Base-by-base conservation (phyloP, 2,797 vertebrate genomes). In the Coccyzus lansbergi region DNA sequence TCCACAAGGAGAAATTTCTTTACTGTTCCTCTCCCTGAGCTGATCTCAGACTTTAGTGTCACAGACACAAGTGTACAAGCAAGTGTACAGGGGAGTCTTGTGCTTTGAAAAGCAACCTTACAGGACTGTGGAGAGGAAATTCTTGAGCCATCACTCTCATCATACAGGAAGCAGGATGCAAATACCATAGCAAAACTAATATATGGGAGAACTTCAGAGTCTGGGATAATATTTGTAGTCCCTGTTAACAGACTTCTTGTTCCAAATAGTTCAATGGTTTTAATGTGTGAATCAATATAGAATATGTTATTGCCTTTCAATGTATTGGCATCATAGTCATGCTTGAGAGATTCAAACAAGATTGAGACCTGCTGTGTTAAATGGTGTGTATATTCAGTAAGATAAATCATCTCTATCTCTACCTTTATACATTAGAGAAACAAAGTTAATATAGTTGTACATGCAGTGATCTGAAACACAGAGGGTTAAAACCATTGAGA, bases 121-220 rank as follows among this genome's bases (percentile, higher is more conserved):
- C 14, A 59, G 55, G 52, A 48, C 31, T 48, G n/a, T 36, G 28
- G 42, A 65, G 42, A 93, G 92, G 90, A 96, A 96, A 88, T 88
- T 84, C 83, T 86, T 84, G 78, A 95, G 92, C 82, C 68, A 74
- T 26, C 33, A 33, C 31, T 79, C 48, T 88, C 91, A 77, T 94
- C 74, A 76, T 38, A 82, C 31, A 82, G 88, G 88, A 96, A 93
- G 75, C 88, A 86, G 83, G 93, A 90, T 93, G 52, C 51, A 88
- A 94, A 92, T 90, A 67, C 70, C 67, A 29, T 26, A 67, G 38
- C 51, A 88, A 76, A 92, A 90, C 92, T 62, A 76, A 92, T 92
- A 49, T n/a, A 86, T 75, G 64, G 24, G 51, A 83, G 59, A 72
- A 26, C 40, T 76, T 74, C 28, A 40, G 53, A 83, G 49, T 44